Percentiles rank a stretch among this genome's conserved stretches.
These are phyloP conservation scores for Semotilus atromaculatus DNA, from an alignment of 2,797 vertebrate species.

Conservation along the genomic window DNA sequence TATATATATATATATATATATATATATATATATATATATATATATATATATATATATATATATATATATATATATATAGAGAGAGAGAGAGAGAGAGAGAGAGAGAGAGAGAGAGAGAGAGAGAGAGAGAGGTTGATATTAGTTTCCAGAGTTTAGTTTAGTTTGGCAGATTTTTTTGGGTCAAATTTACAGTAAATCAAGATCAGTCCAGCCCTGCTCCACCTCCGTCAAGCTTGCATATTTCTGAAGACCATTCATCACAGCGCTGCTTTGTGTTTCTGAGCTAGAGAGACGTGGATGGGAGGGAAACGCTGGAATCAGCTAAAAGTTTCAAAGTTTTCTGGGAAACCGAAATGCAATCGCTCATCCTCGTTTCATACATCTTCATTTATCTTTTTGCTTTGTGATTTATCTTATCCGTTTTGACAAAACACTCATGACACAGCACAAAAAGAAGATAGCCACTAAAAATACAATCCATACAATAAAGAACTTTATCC, in stretches of 20 bases:
- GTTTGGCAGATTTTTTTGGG: background rate
- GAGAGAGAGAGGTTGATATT: background rate
- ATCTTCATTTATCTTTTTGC: constrained; percentile 64
- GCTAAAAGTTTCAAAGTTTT: constrained; percentile 78
- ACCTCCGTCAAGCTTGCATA: constrained; percentile 33
- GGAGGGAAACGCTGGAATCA: constrained; percentile 69
- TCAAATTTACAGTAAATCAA: constrained; percentile 50
- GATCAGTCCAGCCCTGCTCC: constrained; percentile 1
- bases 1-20: too few relatives aligned
- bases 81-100: background rate
- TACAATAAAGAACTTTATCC: background rate
- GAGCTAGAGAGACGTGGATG: constrained; percentile 14
- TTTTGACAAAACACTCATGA: constrained; percentile 63
- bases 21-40: too few relatives aligned
- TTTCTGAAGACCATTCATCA: constrained; percentile 70
- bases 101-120: background rate
- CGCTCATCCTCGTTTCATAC: constrained; percentile 59
- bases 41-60: too few relatives aligned
- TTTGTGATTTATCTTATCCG: constrained; percentile 35
- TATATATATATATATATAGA: too few relatives aligned
- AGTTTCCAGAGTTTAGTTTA: background rate
- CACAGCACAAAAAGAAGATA: constrained; percentile 62
- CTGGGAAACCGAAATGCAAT: constrained; percentile 73
- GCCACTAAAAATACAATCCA: background rate
- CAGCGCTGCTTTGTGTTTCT: constrained; percentile 18